A percentile compares a stretch with the other conserved stretches of the same genome.
These are phyloP conservation scores for Trachops cirrhosus DNA, from an alignment of 2,797 vertebrate genomes.

Conservation along the genomic window DNA sequence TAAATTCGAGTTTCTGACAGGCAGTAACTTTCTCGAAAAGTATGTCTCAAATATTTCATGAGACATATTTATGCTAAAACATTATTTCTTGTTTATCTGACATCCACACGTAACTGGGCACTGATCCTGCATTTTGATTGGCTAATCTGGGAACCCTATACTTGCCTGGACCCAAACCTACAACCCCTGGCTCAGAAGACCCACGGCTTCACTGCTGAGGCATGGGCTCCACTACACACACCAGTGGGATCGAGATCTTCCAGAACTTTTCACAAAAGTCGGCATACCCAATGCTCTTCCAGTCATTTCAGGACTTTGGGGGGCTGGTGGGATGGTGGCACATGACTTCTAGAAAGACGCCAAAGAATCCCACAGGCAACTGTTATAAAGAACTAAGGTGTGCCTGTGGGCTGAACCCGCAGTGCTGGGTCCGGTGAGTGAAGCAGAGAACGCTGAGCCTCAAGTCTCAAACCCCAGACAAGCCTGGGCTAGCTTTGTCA, in stretches of 20 bases:
- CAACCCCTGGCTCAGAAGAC: background rate
- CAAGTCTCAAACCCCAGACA: background rate
- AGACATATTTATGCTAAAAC: background rate
- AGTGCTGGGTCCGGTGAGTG: background rate
- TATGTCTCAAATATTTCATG: background rate
- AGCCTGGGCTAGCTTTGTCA: background rate
- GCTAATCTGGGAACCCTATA: background rate
- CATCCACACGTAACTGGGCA: background rate
- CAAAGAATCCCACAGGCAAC: background rate
- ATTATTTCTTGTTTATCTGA: background rate
- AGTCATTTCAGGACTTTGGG: background rate
- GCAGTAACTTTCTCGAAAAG: background rate
- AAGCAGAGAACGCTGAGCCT: background rate
- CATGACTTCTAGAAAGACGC: background rate
- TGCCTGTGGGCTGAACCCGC: background rate
- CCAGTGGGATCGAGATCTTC: background rate
- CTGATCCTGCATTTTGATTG: background rate
- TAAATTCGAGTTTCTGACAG: background rate
- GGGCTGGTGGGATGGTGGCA: too few relatives aligned
- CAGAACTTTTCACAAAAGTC: background rate
- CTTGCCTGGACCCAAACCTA: background rate
- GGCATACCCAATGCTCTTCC: background rate
- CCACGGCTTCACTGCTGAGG: background rate
- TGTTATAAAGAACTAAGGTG: background rate
- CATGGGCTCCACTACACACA: too few relatives aligned